Base-by-base conservation (phyloP, 2,888 invertebrate species). In the Patella ulyssiponensis region DNA sequence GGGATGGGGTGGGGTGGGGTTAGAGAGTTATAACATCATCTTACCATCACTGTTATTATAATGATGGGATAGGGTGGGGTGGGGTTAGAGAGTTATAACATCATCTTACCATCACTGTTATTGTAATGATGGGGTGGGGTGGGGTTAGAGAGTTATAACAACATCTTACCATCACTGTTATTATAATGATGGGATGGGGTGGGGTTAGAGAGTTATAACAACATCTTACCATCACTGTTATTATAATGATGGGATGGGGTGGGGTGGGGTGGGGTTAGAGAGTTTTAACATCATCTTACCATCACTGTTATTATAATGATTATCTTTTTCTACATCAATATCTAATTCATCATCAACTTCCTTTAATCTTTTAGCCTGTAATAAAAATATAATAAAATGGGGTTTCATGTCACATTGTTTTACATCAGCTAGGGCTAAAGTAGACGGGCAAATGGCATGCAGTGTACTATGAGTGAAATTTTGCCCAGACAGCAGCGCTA, bases 301-400 rank as follows among this genome's bases (percentile, higher is more conserved):
- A 80, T 88, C 87, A 81, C 86, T 86, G 23, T 82, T 85, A 82
- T 87, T 87, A 76, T 84, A 88, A 58, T 81, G 75, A 9, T 85
- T 86, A 82, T 88, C 89, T 80, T 87, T 88, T 71, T 89, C 89
- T 5, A 89, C 86, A 64, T 86, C 87, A 27, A 81, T 53, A 73
- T 83, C 79, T 77, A 80, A 73, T 81, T 81, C 82, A 71, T 87
- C 83, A 73, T 86, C 86, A 51, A 84, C 79, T 64, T 85, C 82
- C 73, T 85, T 86, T 73, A 88, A 76, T 72, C 80, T 83, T 78
- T 86, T 83, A 17, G 85, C 88, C 88, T 88, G 78, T 44, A 82
- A 81, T 52, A 72, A 27, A 72, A 27, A 71, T 58, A 54, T 5
- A 74, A 52, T 4, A n/a, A 53, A 75, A 2, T 44, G 44, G 7